Conservation (phyloP, 2,888 invertebrate species). For the Subacronicta megacephala region DNA sequence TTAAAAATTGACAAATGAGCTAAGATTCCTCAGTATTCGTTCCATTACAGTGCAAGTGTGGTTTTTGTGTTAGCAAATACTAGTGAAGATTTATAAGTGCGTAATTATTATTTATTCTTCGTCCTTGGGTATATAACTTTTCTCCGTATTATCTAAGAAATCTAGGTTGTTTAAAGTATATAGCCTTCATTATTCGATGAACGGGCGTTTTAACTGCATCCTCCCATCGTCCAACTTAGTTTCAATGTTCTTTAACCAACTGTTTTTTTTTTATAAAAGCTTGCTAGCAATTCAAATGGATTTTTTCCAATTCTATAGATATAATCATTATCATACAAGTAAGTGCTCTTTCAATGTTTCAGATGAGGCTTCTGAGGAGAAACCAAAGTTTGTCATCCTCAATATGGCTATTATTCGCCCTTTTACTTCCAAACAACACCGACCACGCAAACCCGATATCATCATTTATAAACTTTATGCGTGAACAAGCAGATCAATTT, state of each 20-base stretch:
- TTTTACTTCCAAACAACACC: conserved; percentile 63
- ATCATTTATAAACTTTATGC: conserved; percentile 85
- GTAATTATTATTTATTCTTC: background rate
- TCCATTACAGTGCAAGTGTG: conserved; percentile 10
- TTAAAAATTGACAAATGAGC: background rate
- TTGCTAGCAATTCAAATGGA: too few relatives aligned
- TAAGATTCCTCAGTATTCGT: conserved; percentile 19
- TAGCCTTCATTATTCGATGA: background rate
- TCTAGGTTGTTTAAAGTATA: too few relatives aligned
- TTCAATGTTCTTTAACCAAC: too few relatives aligned
- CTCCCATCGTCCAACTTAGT: too few relatives aligned
- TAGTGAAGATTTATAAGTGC: conserved; percentile 7
- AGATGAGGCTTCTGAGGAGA: conserved; percentile 73
- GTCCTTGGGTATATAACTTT: background rate
- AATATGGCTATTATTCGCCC: conserved; percentile 64
- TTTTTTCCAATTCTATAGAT: too few relatives aligned
- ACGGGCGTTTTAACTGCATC: too few relatives aligned
- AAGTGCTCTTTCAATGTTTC: conserved; percentile 58
- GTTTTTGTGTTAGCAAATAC: background rate
- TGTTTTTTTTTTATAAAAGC: too few relatives aligned
- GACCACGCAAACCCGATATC: conserved; percentile 74
- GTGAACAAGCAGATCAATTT: conserved; percentile 85
- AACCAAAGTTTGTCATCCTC: conserved; percentile 59
- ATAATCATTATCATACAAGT: too few relatives aligned
- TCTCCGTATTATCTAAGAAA: background rate